Conservation (phyloP, 2,113 vertebrate genomes). For the Lipophrys pholis region DNA sequence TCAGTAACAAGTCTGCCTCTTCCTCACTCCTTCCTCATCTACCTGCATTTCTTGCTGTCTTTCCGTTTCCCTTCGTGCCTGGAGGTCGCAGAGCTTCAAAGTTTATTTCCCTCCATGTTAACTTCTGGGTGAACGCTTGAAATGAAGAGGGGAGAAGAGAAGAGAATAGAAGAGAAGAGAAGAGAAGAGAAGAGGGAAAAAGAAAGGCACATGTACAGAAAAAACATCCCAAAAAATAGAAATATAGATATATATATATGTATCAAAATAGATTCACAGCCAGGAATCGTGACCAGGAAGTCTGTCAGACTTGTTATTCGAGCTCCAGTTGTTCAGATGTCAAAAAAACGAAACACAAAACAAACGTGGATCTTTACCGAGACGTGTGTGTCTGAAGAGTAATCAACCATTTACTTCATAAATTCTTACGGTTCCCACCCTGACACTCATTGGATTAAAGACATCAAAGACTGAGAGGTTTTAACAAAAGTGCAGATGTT, state of each 20-base stretch:
- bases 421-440: background rate
- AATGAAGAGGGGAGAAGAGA: constrained; percentile 60
- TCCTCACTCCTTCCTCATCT: constrained; percentile 48
- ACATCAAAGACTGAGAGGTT: background rate
- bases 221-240: too few species aligned
- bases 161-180: constrained; percentile 29
- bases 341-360: background rate
- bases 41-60: constrained; percentile 66
- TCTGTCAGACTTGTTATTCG: background rate
- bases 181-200: constrained; percentile 1
- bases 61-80: constrained; percentile 50
- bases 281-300: background rate
- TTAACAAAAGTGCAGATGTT: background rate
- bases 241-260: constrained; percentile 3
- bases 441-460: background rate
- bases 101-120: constrained; percentile 74
- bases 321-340: background rate
- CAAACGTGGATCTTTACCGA: too few species aligned
- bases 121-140: constrained; percentile 64
- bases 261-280: constrained; percentile 22
- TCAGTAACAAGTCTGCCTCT: constrained; percentile 51
- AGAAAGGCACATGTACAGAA: constrained; percentile 4
- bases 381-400: background rate
- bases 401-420: background rate
- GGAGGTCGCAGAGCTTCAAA: constrained; percentile 80